Conservation (phyloP, 2,888 invertebrate genomes). For the Diplazon laetatorius region DNA sequence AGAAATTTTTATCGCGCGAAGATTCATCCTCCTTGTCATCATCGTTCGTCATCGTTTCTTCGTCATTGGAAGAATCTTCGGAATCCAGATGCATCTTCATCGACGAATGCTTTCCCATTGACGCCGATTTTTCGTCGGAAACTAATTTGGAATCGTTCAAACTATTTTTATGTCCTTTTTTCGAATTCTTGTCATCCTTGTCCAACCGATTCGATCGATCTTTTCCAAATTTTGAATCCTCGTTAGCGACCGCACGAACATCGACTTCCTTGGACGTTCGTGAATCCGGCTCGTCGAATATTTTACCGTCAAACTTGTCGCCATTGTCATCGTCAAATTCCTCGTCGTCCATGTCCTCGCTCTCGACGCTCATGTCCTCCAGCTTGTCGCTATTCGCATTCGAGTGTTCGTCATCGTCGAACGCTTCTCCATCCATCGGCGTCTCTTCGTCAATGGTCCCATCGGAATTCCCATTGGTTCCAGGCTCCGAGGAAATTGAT, state of each 20-base stretch:
- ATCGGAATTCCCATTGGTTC: neutral
- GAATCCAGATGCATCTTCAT: slow-evolving; percentile 37
- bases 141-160: slow-evolving; percentile 25
- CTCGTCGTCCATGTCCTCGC: slow-evolving; percentile 50
- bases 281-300: slow-evolving; percentile 67
- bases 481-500: neutral
- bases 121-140: slow-evolving; percentile 43
- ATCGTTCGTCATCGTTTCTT: neutral
- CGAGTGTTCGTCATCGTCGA: slow-evolving; percentile 24
- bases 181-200: slow-evolving; percentile 58
- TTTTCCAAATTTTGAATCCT: slow-evolving; percentile 57
- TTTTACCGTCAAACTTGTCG: slow-evolving; percentile 63
- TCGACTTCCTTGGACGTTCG: slow-evolving; percentile 69
- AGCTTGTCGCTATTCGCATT: neutral
- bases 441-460: neutral
- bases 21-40: slow-evolving; percentile 14
- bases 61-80: slow-evolving; percentile 23
- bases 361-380: neutral
- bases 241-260: slow-evolving; percentile 61
- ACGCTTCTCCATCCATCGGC: slow-evolving; percentile 16
- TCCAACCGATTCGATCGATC: slow-evolving; percentile 42
- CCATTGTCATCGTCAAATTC: slow-evolving; percentile 53
- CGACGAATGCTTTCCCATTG: slow-evolving; percentile 33
- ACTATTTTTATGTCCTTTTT: slow-evolving; percentile 33
- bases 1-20: neutral